A percentile compares a stretch with the other conserved stretches of the same genome.
Conservation (phyloP, 1,140 invertebrate species). For the Choristoneura fumiferana region DNA sequence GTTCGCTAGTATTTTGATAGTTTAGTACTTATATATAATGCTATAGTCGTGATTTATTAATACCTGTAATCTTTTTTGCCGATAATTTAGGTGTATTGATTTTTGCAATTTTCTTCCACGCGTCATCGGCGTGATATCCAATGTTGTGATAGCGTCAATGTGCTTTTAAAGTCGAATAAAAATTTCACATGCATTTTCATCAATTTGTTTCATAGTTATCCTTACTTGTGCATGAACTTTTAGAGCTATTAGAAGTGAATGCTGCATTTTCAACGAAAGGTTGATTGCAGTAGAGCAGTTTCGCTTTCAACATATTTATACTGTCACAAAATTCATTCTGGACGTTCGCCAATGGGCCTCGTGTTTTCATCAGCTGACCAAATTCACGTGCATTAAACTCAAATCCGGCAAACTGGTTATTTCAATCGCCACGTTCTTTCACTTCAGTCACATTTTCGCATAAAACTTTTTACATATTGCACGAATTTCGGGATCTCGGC, state of each 20-base stretch:
- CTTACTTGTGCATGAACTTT: too few species aligned
- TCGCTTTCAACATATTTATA: constrained; percentile 35
- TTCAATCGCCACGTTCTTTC: too few species aligned
- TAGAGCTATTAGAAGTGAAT: too few species aligned
- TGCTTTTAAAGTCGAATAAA: not conserved
- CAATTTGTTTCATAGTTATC: constrained; percentile 13
- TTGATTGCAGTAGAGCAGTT: not conserved
- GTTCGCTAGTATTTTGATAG: too few species aligned
- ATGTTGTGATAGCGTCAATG: constrained; percentile 7
- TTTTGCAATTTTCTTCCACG: not conserved
- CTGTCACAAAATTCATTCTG: constrained; percentile 37
- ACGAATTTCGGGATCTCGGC: too few species aligned
- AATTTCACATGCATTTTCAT: not conserved
- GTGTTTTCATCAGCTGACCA: constrained; percentile 48
- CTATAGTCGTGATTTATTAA: constrained; percentile 3
- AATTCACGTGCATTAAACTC: constrained; percentile 40
- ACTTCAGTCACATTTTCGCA: too few species aligned
- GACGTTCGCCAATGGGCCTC: constrained; percentile 40
- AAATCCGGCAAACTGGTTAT: too few species aligned
- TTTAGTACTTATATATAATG: too few species aligned
- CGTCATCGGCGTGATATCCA: constrained; percentile 1
- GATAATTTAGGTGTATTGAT: not conserved
- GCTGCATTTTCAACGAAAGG: too few species aligned
- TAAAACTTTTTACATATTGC: too few species aligned
- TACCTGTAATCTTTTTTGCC: not conserved